Evolutionary conservation across 2,888 invertebrate species (phyloP).

Genomic region (Amaurobius ferox): DNA sequence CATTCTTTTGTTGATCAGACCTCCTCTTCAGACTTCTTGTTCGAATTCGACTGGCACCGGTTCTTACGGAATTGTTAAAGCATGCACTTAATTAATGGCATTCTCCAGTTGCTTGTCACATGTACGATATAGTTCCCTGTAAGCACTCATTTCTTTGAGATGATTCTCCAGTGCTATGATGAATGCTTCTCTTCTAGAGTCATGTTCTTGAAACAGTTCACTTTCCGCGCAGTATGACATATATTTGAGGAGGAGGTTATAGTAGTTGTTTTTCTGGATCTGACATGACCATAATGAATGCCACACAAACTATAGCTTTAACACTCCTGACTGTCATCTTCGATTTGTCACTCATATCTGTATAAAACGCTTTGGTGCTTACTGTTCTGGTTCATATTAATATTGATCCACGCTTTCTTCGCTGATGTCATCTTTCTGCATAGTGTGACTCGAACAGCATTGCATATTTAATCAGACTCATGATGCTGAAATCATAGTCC

Average conservation of each 20-base stretch:
- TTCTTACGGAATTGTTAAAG: constrained; percentile 27
- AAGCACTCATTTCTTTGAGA: constrained; percentile 24
- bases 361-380: constrained; percentile 28
- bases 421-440: constrained; percentile 24
- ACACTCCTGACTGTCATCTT: constrained; percentile 27
- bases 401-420: constrained; percentile 36
- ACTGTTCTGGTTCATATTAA: constrained; percentile 16
- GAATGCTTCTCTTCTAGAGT: constrained; percentile 38
- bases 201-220: constrained; percentile 2
- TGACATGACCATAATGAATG: constrained; percentile 8
- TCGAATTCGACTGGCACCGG: constrained; percentile 27
- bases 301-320: constrained; percentile 3
- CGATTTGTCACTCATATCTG: constrained; percentile 24
- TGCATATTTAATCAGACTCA: constrained; percentile 31
- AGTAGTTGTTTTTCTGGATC: constrained; percentile 34
- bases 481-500: constrained; percentile 26
- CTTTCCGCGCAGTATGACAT: constrained; percentile 25
- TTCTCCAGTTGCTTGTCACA: constrained; percentile 23
- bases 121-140: constrained; percentile 23
- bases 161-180: constrained; percentile 26
- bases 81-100: constrained; percentile 26
- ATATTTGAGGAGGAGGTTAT: constrained; percentile 40
- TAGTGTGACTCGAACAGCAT: constrained; percentile 32
- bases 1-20: constrained; percentile 33
- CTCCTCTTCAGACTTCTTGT: constrained; percentile 30